A percentile compares a stretch with the other conserved stretches of the same genome.
These are phyloP conservation scores for Aporophyla nigra DNA, from an alignment of 2,888 invertebrate species.

Conservation along the genomic window DNA sequence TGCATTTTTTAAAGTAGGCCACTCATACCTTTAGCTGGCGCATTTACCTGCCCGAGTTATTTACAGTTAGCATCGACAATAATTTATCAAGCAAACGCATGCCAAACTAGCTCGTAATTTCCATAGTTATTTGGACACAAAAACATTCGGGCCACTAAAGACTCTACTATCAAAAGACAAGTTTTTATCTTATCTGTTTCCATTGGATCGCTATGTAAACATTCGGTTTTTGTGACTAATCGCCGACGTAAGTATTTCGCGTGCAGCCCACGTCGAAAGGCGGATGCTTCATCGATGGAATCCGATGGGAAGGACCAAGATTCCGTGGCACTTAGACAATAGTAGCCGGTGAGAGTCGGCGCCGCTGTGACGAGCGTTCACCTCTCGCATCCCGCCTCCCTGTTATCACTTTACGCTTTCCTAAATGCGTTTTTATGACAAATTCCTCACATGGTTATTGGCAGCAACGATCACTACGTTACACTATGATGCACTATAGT, in stretches of 20 bases:
- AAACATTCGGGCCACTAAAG: slow-evolving; percentile 61
- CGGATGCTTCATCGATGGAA: slow-evolving; percentile 88
- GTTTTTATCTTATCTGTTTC: slow-evolving; percentile 84
- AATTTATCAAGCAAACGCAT: slow-evolving; percentile 76
- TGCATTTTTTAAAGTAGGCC: slow-evolving; percentile 72
- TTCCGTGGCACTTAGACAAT: slow-evolving; percentile 90
- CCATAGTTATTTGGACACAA: slow-evolving; percentile 69
- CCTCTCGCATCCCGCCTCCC: slow-evolving; percentile 87
- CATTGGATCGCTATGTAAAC: slow-evolving; percentile 79
- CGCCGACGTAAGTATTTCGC: slow-evolving; percentile 79
- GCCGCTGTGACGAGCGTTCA: slow-evolving; percentile 90
- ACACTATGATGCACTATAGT: slow-evolving; percentile 83
- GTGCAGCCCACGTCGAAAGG: slow-evolving; percentile 83
- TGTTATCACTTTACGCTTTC: slow-evolving; percentile 77
- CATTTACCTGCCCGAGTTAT: slow-evolving; percentile 70
- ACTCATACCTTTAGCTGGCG: slow-evolving; percentile 59
- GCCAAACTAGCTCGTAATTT: slow-evolving; percentile 69
- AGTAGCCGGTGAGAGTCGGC: slow-evolving; percentile 90
- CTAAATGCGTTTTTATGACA: slow-evolving; percentile 66
- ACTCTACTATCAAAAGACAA: slow-evolving; percentile 66
- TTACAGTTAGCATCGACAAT: slow-evolving; percentile 80
- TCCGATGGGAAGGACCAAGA: slow-evolving; percentile 90
- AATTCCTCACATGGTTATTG: slow-evolving; percentile 78
- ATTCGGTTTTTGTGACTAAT: slow-evolving; percentile 79
- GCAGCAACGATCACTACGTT: slow-evolving; percentile 83